Conservation (phyloP, 2,113 vertebrate genomes). For the Protomyctophum bolini region DNA sequence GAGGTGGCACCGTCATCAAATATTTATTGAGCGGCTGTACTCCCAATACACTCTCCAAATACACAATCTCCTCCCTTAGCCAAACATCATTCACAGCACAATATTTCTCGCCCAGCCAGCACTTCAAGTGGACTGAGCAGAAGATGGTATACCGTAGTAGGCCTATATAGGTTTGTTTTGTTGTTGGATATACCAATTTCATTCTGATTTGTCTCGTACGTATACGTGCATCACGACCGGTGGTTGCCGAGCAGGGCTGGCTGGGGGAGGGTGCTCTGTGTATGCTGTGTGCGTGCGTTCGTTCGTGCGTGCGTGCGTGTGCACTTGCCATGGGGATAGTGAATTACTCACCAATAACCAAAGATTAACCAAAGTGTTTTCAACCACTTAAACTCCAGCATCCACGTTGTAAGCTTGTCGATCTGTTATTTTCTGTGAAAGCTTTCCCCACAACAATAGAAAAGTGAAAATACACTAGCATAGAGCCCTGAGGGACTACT, state of each 20-base stretch:
- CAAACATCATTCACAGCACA: slow-evolving; percentile 52
- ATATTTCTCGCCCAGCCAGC: slow-evolving; percentile 49
- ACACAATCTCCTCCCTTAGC: slow-evolving; percentile 60
- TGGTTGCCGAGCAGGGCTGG: neutral
- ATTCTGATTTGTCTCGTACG: neutral
- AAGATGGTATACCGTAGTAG: neutral
- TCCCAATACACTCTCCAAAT: slow-evolving; percentile 78
- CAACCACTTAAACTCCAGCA: too few relatives aligned
- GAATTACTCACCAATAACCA: too few relatives aligned
- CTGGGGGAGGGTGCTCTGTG: too few relatives aligned
- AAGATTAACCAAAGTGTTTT: too few relatives aligned
- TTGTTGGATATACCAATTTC: neutral
- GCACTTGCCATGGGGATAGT: too few relatives aligned
- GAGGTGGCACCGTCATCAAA: slow-evolving; percentile 80
- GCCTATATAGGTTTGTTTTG: neutral
- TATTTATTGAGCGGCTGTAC: slow-evolving; percentile 80
- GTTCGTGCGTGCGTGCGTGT: too few relatives aligned
- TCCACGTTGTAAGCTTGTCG: too few relatives aligned
- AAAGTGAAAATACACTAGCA: too few relatives aligned
- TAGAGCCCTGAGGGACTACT: too few relatives aligned
- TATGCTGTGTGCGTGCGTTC: too few relatives aligned
- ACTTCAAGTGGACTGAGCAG: slow-evolving; percentile 26
- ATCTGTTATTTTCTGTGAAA: too few relatives aligned
- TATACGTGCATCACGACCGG: neutral
- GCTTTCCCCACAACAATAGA: too few relatives aligned